Base-by-base conservation (phyloP, 1,140 invertebrate genomes). In the Drosophila yakuba region DNA sequence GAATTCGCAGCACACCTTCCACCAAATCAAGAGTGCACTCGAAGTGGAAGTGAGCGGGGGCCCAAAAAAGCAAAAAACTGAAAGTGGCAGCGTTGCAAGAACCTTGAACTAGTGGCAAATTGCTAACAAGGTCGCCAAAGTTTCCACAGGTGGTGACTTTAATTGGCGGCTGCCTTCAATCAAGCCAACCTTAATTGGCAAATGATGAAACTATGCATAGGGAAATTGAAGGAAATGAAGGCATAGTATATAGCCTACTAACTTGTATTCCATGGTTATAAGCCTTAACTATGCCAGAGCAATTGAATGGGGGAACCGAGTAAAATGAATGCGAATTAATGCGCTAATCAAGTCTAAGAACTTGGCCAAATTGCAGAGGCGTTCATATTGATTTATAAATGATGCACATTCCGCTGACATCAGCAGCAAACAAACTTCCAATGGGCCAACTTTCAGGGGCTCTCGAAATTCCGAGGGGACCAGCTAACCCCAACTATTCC, bases 361-460 rank as follows among this genome's bases (percentile, higher is more conserved):
- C 52, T 71, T 38, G 36, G 8, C 17, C 10, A 57, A 57, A 64
- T 50, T 56, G 72, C 58, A 43, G 35, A 61, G 44, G 17, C 23
- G 55, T 52, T 51, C 28, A 55, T 54, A 74, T 77, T 76, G 67
- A 81, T 81, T 77, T 72, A 81, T 73, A 75, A 76, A 50, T 54
- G 41, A 43, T 50, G 39, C 43, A 73, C 20, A 66, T 73, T 81
- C 68, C 75, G 78, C 74, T 25, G 39, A 15, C 47, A 74, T 82
- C 74, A 81, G 79, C 79, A 81, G 58, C 79, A 82, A 82, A 78
- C 79, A 82, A 81, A 81, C 60, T 81, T 81, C 78, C 72, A 56
- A 66, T 63, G 66, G 38, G 58, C 78, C 67, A 81, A 81, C 73
- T 81, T 81, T 80, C 55, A 43, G 44, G 60, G 47, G 47, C 35